phyloP scores from a whole-genome alignment of 1,140 invertebrate species.

The Drosophila nasuta region DNA sequence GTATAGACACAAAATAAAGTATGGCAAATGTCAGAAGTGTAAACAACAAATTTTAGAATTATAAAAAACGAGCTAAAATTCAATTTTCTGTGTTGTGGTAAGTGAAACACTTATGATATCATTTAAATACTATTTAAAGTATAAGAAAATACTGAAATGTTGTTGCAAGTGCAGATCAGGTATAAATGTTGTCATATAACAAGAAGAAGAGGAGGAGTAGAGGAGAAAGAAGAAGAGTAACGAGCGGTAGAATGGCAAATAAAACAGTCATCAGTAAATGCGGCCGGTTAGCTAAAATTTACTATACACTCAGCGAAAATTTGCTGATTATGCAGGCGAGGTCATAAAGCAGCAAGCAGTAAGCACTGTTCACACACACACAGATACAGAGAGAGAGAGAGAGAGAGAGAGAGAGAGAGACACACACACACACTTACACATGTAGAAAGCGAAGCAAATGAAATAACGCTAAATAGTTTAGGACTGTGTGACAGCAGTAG shows the following conservation, averaged over 20 bases:
- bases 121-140: too few species aligned
- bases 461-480: slow-evolving; percentile 76
- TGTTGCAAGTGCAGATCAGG: neutral
- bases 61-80: too few species aligned
- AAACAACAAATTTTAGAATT: too few species aligned
- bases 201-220: neutral
- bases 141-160: too few species aligned
- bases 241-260: slow-evolving; percentile 12
- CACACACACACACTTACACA: neutral
- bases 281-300: slow-evolving; percentile 32
- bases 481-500: slow-evolving; percentile 36
- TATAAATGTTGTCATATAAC: neutral
- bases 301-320: slow-evolving; percentile 63
- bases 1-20: too few species aligned
- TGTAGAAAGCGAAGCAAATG: slow-evolving; percentile 38
- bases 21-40: too few species aligned
- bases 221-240: neutral
- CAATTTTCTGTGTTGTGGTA: too few species aligned
- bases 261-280: slow-evolving; percentile 47
- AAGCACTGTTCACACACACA: slow-evolving; percentile 35
- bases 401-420: neutral
- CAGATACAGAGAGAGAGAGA: neutral
- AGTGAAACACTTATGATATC: too few species aligned
- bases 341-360: slow-evolving; percentile 61
- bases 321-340: slow-evolving; percentile 69